Evolutionary conservation across 1,140 invertebrate genomes (phyloP).

Genomic region (Achatina immaculata): DNA sequence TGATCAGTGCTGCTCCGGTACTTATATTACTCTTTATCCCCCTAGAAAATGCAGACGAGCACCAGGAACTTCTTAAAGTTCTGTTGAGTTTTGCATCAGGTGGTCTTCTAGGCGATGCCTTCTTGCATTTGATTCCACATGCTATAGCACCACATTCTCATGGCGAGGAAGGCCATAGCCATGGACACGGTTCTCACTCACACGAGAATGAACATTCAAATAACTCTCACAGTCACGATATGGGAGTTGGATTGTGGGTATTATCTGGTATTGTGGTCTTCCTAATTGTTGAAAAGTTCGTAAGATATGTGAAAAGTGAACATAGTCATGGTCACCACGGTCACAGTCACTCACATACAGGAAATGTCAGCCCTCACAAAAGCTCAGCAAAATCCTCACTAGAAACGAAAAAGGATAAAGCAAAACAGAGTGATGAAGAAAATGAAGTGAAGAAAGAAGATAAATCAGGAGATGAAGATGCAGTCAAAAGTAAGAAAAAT

Average conservation of each 20-base stretch:
- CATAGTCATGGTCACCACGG: slow-evolving; percentile 75
- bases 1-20: slow-evolving; percentile 95
- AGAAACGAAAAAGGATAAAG: slow-evolving; percentile 25
- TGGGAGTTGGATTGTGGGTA: slow-evolving; percentile 90
- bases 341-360: neutral
- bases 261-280: slow-evolving; percentile 92
- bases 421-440: slow-evolving; percentile 42
- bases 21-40: slow-evolving; percentile 94
- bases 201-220: slow-evolving; percentile 72
- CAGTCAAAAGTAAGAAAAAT: slow-evolving; percentile 3
- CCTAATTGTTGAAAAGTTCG: slow-evolving; percentile 91
- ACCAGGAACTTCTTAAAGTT: slow-evolving; percentile 85
- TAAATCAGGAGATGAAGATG: slow-evolving; percentile 38
- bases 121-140: slow-evolving; percentile 96
- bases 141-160: slow-evolving; percentile 79
- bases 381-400: slow-evolving; percentile 67
- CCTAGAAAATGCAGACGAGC: slow-evolving; percentile 82
- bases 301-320: slow-evolving; percentile 86
- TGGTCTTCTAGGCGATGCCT: slow-evolving; percentile 94
- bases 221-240: slow-evolving; percentile 73
- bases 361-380: neutral
- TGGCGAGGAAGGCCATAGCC: slow-evolving; percentile 73
- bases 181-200: slow-evolving; percentile 75
- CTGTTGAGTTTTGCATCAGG: slow-evolving; percentile 94
- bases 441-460: slow-evolving; percentile 45